phyloP scores from a whole-genome alignment of 1,140 invertebrate species.

The Drosophila repleta region DNA sequence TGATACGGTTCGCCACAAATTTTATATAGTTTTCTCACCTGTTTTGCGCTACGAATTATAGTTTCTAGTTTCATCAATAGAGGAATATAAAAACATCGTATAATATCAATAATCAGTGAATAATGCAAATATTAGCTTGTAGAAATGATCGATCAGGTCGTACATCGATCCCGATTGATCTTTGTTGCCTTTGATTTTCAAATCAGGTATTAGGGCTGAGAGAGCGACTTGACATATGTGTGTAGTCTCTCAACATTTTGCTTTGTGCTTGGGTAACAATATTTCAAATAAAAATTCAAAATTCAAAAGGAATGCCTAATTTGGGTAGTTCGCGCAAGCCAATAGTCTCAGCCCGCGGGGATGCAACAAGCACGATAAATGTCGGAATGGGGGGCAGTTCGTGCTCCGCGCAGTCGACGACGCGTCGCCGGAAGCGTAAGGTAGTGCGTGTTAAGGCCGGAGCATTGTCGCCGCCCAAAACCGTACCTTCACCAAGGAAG shows the following conservation, averaged over 20 bases:
- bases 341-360: not conserved
- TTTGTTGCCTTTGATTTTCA: not conserved
- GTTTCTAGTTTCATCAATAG: too few species aligned
- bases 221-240: not conserved
- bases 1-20: too few species aligned
- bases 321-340: conserved; percentile 16
- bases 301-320: conserved; percentile 33
- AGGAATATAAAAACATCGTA: too few species aligned
- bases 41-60: too few species aligned
- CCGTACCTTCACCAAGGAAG: not conserved
- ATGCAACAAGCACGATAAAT: not conserved
- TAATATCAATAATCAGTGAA: too few species aligned
- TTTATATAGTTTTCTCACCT: too few species aligned
- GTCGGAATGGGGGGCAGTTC: not conserved
- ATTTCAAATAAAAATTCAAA: conserved; percentile 34
- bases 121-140: too few species aligned
- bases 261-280: conserved; percentile 4
- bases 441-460: conserved; percentile 18
- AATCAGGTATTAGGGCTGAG: not conserved
- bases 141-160: too few species aligned
- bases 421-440: conserved; percentile 7
- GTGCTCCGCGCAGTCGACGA: not conserved
- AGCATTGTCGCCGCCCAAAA: conserved; percentile 1
- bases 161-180: too few species aligned
- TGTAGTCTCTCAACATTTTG: conserved; percentile 8